Base-by-base conservation (phyloP, 2,113 vertebrate genomes). In the Pachyramphus minor region DNA sequence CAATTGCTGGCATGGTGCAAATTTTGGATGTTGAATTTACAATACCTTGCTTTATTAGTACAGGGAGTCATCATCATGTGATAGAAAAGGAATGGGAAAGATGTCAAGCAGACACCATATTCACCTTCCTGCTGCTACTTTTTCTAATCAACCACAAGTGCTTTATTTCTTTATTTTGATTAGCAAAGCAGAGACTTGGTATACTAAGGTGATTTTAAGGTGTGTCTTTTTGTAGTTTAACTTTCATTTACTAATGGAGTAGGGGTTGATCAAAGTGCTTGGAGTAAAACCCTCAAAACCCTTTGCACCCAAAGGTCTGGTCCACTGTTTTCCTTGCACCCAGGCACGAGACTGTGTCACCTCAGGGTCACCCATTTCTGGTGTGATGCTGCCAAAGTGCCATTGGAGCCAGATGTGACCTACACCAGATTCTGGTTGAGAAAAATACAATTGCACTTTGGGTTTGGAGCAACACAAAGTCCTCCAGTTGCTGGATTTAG, bases 1-100 rank as follows among this genome's bases (percentile, higher is more conserved):
- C 93, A 94, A 96, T 96, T 63, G 60, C 84, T 94, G 75, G 79
- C 74, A 12, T 64, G 79, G 45, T 81, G 53, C 87, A 95, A 95
- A 94, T 72, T 72, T 59, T 85, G 44, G 85, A 19, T 78, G 33
- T 81, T 75, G 78, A 76, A 67, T 93, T 89, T 90, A 72, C 39
- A 60, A 72, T 81, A 93, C 76, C 85, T 92, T 93, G 41, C 21
- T 93, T 84, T 76, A 12, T 58, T 71, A 22, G 41, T 35, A 21
- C 1, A 8, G 49, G 41, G 31, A 62, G 17, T 47, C 31, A 90
- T 67, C 63, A 52, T 77, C 86, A 58, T 18, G 77, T 76, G 62
- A 28, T 14, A 14, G 73, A 55, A 75, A 52, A 92, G 33, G 58
- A 88, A 92, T 72, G 53, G 24, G 69, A 89, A 87, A 71, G 71